Conservation (phyloP, 2,888 invertebrate genomes). For the Acronicta leporina region DNA sequence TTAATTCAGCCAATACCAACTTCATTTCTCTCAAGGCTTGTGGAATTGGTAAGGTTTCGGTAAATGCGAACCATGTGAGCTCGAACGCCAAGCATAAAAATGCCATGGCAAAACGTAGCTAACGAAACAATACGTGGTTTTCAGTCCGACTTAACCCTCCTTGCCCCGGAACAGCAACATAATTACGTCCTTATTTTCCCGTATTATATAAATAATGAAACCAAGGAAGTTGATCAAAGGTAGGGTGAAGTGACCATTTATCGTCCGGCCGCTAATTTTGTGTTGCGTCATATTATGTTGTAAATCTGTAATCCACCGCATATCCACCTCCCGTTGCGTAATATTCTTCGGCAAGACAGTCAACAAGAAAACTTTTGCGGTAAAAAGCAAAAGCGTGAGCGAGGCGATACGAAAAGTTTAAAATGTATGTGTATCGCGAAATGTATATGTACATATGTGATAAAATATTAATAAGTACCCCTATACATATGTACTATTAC, state of each 20-base stretch:
- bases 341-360: constrained; percentile 57
- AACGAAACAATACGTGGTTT: too few relatives aligned
- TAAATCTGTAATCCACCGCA: constrained; percentile 45
- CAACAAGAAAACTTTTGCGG: constrained; percentile 42
- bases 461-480: too few relatives aligned
- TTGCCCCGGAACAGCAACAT: neutral
- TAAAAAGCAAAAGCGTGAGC: constrained; percentile 41
- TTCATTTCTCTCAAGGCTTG: too few relatives aligned
- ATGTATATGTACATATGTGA: neutral
- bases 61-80: too few relatives aligned
- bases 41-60: too few relatives aligned
- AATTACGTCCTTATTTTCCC: constrained; percentile 3
- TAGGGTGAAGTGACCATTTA: constrained; percentile 41
- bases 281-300: constrained; percentile 45
- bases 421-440: too few relatives aligned
- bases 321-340: constrained; percentile 58
- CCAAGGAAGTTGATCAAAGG: constrained; percentile 20
- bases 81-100: too few relatives aligned
- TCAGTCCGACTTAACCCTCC: too few relatives aligned
- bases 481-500: too few relatives aligned
- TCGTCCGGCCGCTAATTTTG: constrained; percentile 39
- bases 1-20: too few relatives aligned
- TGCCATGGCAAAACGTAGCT: too few relatives aligned
- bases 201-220: constrained; percentile 17
- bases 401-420: neutral